A percentile compares a stretch with the other conserved stretches of the same genome.
phyloP scores from a whole-genome alignment of 2,113 vertebrate genomes.

The Dipodomys merriami region DNA sequence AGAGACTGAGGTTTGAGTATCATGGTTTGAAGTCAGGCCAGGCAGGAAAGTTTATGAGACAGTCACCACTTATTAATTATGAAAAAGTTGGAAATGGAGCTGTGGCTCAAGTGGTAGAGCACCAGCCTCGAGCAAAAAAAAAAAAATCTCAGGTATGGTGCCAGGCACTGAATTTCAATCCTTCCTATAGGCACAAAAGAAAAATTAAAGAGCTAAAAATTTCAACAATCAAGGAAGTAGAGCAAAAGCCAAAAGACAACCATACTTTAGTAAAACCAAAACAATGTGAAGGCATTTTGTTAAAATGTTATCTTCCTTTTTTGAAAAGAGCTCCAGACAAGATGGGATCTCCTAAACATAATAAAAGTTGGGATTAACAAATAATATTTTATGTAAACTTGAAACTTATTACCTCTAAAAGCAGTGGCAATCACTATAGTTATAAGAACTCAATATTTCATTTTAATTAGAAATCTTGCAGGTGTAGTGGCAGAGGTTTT shows the following conservation, averaged over 20 bases:
- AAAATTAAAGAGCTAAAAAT: conserved; percentile 5
- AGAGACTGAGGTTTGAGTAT: no score
- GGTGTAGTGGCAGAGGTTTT: neutral
- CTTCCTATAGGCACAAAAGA: no score
- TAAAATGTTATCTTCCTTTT: neutral
- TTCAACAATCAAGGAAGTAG: neutral
- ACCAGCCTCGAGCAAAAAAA: no score
- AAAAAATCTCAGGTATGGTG: no score
- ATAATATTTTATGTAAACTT: neutral
- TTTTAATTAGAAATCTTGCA: conserved; percentile 43
- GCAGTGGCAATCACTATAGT: neutral
- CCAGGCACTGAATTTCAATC: no score
- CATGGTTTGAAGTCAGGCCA: no score
- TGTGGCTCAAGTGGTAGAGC: no score
- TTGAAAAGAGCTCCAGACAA: neutral
- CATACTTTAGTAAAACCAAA: neutral
- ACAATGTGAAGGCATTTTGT: neutral
- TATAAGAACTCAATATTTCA: neutral
- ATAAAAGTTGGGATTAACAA: neutral
- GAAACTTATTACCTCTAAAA: conserved; percentile 16
- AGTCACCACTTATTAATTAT: no score
- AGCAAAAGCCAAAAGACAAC: neutral
- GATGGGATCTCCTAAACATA: neutral
- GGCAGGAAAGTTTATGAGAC: no score
- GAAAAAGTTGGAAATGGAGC: no score